These are phyloP conservation scores for Drosophila atripex DNA, from an alignment of 2,888 invertebrate species.

Conservation along the genomic window DNA sequence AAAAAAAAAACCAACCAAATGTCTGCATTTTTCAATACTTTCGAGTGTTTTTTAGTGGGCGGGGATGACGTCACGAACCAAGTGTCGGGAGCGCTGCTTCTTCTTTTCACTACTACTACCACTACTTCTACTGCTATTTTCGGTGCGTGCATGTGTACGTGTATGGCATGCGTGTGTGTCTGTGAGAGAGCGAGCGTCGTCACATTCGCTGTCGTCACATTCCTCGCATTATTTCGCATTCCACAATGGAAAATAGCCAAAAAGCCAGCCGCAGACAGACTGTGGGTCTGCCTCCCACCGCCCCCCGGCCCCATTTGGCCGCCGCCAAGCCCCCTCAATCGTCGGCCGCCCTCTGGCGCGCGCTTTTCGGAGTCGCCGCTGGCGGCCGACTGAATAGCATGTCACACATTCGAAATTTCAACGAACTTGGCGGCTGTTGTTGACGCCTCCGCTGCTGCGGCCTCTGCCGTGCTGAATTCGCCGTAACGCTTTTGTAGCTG, in stretches of 20 bases:
- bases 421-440: conserved; percentile 61
- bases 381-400: conserved; percentile 73
- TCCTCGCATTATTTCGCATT: conserved; percentile 31
- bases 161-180: conserved; percentile 5
- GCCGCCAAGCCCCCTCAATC: conserved; percentile 48
- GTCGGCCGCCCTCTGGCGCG: conserved; percentile 61
- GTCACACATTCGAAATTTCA: conserved; percentile 74
- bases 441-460: conserved; percentile 17
- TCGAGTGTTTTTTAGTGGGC: conserved; percentile 38
- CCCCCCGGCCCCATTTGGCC: conserved; percentile 18
- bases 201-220: conserved; percentile 20
- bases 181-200: conserved; percentile 2
- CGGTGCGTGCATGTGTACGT: conserved; percentile 12
- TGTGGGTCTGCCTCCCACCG: conserved; percentile 24
- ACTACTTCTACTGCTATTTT: conserved; percentile 10
- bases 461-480: conserved; percentile 40
- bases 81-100: conserved; percentile 14
- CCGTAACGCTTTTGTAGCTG: conserved; percentile 35
- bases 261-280: conserved; percentile 14
- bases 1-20: conserved; percentile 37
- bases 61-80: conserved; percentile 28
- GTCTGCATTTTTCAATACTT: conserved; percentile 49
- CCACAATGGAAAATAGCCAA: conserved; percentile 14
- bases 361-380: conserved; percentile 73
- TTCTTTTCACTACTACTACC: conserved; percentile 10